Conservation (phyloP, 2,888 invertebrate species). For the Galeopsomyia nigrocyanea region DNA sequence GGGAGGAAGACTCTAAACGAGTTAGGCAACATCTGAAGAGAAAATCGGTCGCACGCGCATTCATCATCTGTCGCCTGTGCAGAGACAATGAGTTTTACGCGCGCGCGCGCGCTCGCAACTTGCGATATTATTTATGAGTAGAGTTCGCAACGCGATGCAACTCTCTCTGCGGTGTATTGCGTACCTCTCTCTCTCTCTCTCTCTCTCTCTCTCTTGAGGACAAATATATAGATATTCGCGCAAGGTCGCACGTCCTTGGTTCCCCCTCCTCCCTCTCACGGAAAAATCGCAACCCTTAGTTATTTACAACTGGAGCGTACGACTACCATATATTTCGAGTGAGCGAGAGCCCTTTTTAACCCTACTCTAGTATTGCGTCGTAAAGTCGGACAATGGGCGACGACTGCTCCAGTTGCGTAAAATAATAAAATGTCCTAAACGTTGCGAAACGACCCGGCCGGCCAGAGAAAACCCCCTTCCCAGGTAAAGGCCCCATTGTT, state of each 20-base stretch:
- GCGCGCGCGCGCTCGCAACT: constrained; percentile 6
- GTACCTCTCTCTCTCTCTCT: background rate
- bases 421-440: constrained; percentile 56
- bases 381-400: constrained; percentile 53
- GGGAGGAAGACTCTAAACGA: constrained; percentile 16
- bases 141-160: background rate
- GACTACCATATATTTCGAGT: constrained; percentile 5
- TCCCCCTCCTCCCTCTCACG: constrained; percentile 9
- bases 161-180: background rate
- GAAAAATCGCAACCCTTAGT: constrained; percentile 61
- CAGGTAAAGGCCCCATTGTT: constrained; percentile 47
- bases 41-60: constrained; percentile 38
- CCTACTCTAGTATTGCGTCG: constrained; percentile 48
- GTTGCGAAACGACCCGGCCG: constrained; percentile 32
- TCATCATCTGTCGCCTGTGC: constrained; percentile 23
- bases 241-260: constrained; percentile 29
- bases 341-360: constrained; percentile 8
- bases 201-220: background rate
- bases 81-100: constrained; percentile 10
- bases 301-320: constrained; percentile 66
- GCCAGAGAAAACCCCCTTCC: constrained; percentile 55
- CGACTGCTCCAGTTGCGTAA: constrained; percentile 61
- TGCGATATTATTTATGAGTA: constrained; percentile 39
- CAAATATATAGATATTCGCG: constrained; percentile 16
- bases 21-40: constrained; percentile 38